Evolutionary conservation across 2,797 vertebrate species (phyloP).

Genomic region (Hyperoplus lanceolatus): DNA sequence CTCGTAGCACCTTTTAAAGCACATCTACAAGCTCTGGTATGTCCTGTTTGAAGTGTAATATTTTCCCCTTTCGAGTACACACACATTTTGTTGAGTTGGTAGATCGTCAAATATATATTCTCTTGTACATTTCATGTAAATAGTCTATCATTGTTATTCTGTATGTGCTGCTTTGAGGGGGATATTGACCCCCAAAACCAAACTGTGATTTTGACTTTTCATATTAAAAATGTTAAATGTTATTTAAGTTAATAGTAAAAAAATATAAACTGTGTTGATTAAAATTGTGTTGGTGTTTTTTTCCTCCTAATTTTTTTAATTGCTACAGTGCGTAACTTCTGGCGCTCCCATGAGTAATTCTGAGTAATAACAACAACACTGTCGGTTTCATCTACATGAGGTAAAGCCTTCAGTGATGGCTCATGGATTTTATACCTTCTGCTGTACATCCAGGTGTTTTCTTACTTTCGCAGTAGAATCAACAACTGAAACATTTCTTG

Average conservation of each 20-base stretch:
- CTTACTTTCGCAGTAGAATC: too few relatives aligned
- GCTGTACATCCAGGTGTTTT: too few relatives aligned
- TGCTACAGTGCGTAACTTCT: too few relatives aligned
- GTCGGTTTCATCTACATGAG: too few relatives aligned
- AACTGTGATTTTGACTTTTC: slow-evolving; percentile 26
- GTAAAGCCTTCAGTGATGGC: too few relatives aligned
- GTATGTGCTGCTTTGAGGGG: slow-evolving; percentile 11
- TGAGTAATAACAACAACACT: too few relatives aligned
- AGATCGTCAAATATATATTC: neutral
- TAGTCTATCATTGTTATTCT: neutral
- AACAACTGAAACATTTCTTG: too few relatives aligned
- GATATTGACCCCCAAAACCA: neutral
- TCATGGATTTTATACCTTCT: too few relatives aligned
- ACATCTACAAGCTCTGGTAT: too few relatives aligned
- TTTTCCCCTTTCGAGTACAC: neutral
- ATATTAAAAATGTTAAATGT: slow-evolving; percentile 19
- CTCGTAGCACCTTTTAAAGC: too few relatives aligned
- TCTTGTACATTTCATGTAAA: slow-evolving; percentile 51
- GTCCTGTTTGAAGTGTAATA: too few relatives aligned
- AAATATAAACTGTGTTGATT: slow-evolving; percentile 35
- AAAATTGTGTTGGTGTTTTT: neutral
- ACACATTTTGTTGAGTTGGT: neutral
- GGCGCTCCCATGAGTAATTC: too few relatives aligned
- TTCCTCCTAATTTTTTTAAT: neutral
- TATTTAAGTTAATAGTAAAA: slow-evolving; percentile 16